phyloP scores from a whole-genome alignment of 1,140 invertebrate species.

The Bombus cullumanus region DNA sequence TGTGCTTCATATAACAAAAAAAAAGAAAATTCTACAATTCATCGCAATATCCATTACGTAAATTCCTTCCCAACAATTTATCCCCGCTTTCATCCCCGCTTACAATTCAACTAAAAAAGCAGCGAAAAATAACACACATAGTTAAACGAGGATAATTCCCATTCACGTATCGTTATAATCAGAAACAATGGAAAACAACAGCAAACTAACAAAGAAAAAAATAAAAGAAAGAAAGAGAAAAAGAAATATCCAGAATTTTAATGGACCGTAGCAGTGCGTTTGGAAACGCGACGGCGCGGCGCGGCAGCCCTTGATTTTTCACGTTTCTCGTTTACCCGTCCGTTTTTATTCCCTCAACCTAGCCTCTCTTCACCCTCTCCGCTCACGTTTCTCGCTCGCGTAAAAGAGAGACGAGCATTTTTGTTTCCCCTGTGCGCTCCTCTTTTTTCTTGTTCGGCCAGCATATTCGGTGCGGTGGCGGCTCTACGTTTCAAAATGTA shows the following conservation, averaged over 20 bases:
- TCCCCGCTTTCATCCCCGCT: background rate
- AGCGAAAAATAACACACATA: background rate
- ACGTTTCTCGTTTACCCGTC: conserved; percentile 59
- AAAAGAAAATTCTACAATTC: too few species aligned
- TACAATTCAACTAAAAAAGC: background rate
- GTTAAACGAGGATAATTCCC: conserved; percentile 6
- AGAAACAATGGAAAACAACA: conserved; percentile 5
- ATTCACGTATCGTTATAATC: conserved; percentile 14
- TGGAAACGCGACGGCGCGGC: conserved; percentile 40
- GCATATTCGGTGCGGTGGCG: conserved; percentile 74
- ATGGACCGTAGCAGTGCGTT: conserved; percentile 52
- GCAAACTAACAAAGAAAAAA: background rate
- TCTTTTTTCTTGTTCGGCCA: conserved; percentile 63
- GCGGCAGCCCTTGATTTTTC: conserved; percentile 58
- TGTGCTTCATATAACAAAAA: too few species aligned
- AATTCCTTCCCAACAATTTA: background rate
- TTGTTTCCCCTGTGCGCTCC: conserved; percentile 68
- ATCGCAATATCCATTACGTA: background rate
- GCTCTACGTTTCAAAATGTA: conserved; percentile 81
- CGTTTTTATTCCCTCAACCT: conserved; percentile 51
- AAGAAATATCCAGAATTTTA: conserved; percentile 43
- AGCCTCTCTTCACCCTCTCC: background rate
- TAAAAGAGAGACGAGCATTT: conserved; percentile 64
- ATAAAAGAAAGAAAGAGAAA: background rate
- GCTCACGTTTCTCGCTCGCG: background rate